Conservation (phyloP, 2,113 vertebrate genomes). For the Lampris megalopsis region DNA sequence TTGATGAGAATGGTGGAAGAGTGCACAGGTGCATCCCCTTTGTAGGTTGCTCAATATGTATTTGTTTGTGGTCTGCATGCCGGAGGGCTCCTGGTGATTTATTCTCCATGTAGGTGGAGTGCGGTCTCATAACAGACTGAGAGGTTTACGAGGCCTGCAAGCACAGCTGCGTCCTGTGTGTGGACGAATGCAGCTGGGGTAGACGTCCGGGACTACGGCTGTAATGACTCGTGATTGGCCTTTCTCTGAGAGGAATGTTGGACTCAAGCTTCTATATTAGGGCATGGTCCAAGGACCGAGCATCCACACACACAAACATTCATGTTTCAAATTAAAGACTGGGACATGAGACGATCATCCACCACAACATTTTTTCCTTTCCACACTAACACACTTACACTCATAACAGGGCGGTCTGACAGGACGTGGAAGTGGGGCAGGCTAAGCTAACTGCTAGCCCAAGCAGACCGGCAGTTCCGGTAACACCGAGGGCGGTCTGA, state of each 20-base stretch:
- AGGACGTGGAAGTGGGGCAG: too few species aligned
- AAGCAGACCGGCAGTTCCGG: too few species aligned
- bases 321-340: not conserved
- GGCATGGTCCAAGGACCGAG: not conserved
- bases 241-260: constrained; percentile 11
- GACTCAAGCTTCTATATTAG: constrained; percentile 19
- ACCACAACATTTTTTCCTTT: not conserved
- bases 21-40: constrained; percentile 62
- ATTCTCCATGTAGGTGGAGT: constrained; percentile 50
- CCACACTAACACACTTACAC: constrained; percentile 4
- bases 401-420: not conserved
- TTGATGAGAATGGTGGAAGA: not conserved
- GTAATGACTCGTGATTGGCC: constrained; percentile 33
- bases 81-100: constrained; percentile 53
- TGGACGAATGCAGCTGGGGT: constrained; percentile 29
- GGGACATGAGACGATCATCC: not conserved
- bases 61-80: constrained; percentile 30
- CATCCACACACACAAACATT: not conserved
- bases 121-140: constrained; percentile 29
- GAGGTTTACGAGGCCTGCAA: constrained; percentile 60
- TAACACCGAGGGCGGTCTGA: too few species aligned
- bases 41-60: constrained; percentile 33
- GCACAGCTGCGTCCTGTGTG: constrained; percentile 73
- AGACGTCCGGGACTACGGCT: constrained; percentile 22
- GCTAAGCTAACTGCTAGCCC: too few species aligned